Evolutionary conservation across 2,113 vertebrate species (phyloP).

Genomic region (Austrofundulus limnaeus): DNA sequence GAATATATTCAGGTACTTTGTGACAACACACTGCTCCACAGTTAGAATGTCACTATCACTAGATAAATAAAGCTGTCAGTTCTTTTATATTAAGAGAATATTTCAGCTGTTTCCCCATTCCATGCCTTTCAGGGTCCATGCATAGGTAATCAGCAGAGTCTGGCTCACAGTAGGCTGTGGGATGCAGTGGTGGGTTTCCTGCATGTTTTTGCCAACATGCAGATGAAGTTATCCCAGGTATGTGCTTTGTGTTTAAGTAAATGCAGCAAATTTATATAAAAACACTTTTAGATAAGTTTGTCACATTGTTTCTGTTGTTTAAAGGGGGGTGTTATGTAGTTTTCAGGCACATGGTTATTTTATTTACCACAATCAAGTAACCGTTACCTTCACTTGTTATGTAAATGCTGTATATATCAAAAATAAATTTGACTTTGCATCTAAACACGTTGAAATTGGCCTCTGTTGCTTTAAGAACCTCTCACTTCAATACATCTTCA

Average conservation of each 20-base stretch:
- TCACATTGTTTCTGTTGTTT: too few species aligned
- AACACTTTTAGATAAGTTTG: background rate
- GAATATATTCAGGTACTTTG: constrained; percentile 95
- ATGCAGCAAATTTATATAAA: too few species aligned
- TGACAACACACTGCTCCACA: background rate
- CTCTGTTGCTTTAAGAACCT: too few species aligned
- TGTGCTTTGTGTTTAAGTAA: constrained; percentile 1
- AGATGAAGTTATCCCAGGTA: constrained; percentile 99
- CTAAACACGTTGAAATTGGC: too few species aligned
- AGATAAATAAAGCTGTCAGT: background rate
- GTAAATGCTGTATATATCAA: too few species aligned
- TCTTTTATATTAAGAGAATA: background rate
- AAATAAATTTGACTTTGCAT: too few species aligned
- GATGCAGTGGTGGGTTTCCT: constrained; percentile 97
- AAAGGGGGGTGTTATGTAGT: background rate
- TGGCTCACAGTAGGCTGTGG: constrained; percentile 96
- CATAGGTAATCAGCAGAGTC: constrained; percentile 95
- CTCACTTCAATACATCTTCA: too few species aligned
- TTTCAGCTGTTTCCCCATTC: background rate
- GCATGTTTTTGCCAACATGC: constrained; percentile 98
- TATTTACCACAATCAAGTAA: too few species aligned
- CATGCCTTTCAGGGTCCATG: constrained; percentile 85
- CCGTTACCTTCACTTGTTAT: too few species aligned
- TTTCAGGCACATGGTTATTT: too few species aligned
- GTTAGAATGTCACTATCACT: background rate